Evolutionary conservation across 30 jellyfish, hydroid and myxozoan genomes (phyloP).

Genomic region (Chironex yamaguchii): DNA sequence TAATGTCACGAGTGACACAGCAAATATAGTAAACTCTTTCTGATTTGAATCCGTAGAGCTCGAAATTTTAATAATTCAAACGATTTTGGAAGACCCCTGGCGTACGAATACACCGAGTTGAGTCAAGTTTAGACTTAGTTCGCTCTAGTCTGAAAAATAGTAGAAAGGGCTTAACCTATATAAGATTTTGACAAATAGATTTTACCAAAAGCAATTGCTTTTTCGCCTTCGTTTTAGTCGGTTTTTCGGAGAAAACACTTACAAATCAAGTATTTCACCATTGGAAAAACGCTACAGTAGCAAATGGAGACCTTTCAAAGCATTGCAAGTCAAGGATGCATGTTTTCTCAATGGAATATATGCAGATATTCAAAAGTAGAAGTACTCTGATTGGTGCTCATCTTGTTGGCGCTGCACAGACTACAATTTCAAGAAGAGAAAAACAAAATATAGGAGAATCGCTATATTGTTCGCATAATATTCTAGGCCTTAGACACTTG

Average conservation of each 20-base stretch:
- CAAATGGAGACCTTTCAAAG: conserved; percentile 24
- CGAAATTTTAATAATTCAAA: too few relatives aligned
- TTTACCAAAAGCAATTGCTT: too few relatives aligned
- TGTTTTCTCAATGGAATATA: conserved; percentile 25
- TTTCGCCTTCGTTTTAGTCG: too few relatives aligned
- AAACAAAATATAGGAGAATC: conserved; percentile 23
- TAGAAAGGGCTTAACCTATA: too few relatives aligned
- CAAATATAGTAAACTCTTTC: too few relatives aligned
- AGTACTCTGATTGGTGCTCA: conserved; percentile 29
- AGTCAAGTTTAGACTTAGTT: too few relatives aligned
- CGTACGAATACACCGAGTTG: too few relatives aligned
- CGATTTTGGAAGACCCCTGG: too few relatives aligned
- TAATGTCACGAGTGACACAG: too few relatives aligned
- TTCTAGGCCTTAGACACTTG: conserved; percentile 40
- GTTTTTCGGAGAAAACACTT: conserved; percentile 22
- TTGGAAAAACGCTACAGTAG: conserved; percentile 47
- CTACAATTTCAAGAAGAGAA: conserved; percentile 24
- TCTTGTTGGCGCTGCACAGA: conserved; percentile 59
- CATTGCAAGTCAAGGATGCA: conserved; percentile 34
- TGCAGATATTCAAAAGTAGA: conserved; percentile 18
- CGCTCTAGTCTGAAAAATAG: too few relatives aligned
- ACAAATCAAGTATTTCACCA: conserved; percentile 9
- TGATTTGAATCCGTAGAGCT: too few relatives aligned
- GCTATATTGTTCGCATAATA: conserved; percentile 2
- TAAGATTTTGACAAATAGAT: too few relatives aligned